Evolutionary conservation across 1,140 invertebrate genomes (phyloP), one percentile per base, ranked within the genome.

Genomic region (Holcopasites calliopsidis): DNA sequence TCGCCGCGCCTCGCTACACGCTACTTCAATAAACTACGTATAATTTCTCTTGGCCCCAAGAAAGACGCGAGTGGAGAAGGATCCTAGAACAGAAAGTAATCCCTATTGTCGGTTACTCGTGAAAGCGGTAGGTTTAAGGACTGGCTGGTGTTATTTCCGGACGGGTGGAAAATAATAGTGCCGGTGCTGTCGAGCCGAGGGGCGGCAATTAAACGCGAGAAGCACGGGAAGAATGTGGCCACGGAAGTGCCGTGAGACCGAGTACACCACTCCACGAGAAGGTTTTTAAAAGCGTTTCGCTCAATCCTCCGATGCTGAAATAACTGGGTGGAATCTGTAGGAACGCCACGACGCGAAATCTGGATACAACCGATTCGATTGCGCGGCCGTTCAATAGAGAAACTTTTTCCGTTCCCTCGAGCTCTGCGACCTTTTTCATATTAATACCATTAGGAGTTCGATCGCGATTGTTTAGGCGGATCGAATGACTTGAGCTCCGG

Each of bases 341-440:
- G n/a, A 60, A 70, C 68, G 55, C 40, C 11, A 31, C 40, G 26
- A 4, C 61, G 23, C 16, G 54, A 70, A 70, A 70, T 70, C 55
- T 60, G 28, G 55, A 68, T 1, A 11, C n/a, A 11, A 13, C 5
- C 10, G 23, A 6, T 18, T 13, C 33, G 35, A 40, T 68, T 52
- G 52, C 47, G 49, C 64, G 49, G 64, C n/a, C n/a, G n/a, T n/a
- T n/a, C n/a, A n/a, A n/a, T n/a, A n/a, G n/a, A n/a, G n/a, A n/a
- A n/a, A n/a, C n/a, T n/a, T n/a, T n/a, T n/a, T n/a, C n/a, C n/a
- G n/a, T n/a, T n/a, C n/a, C n/a, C n/a, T n/a, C n/a, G n/a, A n/a
- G n/a, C n/a, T n/a, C n/a, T n/a, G n/a, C n/a, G n/a, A n/a, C n/a
- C n/a, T n/a, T n/a, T 66, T 35, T 35, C 33, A n/a, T 44, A 38